Evolutionary conservation across 1,140 invertebrate genomes (phyloP).

Genomic region (Euura saliciscinereae): DNA sequence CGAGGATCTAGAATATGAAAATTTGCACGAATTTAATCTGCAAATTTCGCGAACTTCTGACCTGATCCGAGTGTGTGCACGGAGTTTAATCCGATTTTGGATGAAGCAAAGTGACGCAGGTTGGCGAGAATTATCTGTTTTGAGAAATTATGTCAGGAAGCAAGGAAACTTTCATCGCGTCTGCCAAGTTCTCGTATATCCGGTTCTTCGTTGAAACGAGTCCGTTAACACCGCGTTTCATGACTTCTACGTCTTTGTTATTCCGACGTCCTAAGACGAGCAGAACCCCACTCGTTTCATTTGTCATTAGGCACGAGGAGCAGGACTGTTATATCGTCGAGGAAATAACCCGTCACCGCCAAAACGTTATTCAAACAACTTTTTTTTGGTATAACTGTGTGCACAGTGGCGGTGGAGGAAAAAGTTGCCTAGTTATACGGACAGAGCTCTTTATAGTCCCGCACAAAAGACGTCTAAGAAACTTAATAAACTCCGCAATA

Average conservation of each 20-base stretch:
- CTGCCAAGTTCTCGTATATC: background rate
- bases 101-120: too few species aligned
- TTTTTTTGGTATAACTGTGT: background rate
- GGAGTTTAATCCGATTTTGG: too few species aligned
- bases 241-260: background rate
- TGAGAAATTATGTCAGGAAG: too few species aligned
- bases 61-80: too few species aligned
- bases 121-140: too few species aligned
- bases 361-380: constrained; percentile 1
- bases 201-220: background rate
- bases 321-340: background rate
- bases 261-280: background rate
- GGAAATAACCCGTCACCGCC: background rate
- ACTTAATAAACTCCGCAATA: background rate
- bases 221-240: background rate
- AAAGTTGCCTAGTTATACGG: too few species aligned
- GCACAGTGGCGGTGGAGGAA: too few species aligned
- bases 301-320: background rate
- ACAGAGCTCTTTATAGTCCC: too few species aligned
- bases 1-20: too few species aligned
- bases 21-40: too few species aligned
- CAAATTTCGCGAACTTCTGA: too few species aligned
- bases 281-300: background rate
- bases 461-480: too few species aligned
- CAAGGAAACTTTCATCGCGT: background rate